A percentile compares a stretch with the other conserved stretches of the same genome.
These are phyloP conservation scores for Ara ararauna DNA, from an alignment of 2,797 vertebrate species.

Conservation along the genomic window DNA sequence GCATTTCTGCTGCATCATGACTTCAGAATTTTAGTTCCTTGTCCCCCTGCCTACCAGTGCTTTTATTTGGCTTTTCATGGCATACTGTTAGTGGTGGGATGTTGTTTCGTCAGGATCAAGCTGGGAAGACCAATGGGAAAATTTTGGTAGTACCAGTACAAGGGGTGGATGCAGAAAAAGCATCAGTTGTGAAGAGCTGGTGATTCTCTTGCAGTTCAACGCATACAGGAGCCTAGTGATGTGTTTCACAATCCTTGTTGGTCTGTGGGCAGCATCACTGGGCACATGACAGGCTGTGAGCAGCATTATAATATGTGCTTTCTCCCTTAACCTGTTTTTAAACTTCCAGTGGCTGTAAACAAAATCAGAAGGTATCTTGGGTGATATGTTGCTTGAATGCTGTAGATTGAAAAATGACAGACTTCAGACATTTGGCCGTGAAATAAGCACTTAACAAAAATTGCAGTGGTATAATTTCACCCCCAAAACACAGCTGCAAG, in stretches of 20 bases:
- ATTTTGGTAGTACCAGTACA: background rate
- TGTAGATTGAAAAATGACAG: background rate
- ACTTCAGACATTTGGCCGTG: background rate
- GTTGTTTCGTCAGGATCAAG: background rate
- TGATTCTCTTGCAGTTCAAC: background rate
- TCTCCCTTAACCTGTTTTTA: background rate
- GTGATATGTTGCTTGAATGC: background rate
- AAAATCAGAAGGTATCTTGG: background rate
- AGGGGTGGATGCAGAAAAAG: background rate
- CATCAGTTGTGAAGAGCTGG: background rate
- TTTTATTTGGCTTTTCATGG: background rate
- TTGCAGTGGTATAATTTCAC: background rate
- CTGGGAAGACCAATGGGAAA: fast-evolving
- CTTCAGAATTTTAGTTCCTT: background rate
- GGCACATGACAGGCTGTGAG: background rate
- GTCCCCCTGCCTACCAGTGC: background rate
- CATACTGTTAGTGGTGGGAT: background rate
- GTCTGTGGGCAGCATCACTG: background rate
- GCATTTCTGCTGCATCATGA: background rate
- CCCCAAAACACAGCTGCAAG: background rate
- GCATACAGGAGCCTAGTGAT: background rate
- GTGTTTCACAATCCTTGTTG: background rate
- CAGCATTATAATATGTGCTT: background rate
- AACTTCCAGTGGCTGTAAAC: background rate
- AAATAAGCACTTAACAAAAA: background rate